These are phyloP conservation scores for Drosophila phalerata DNA, from an alignment of 2,888 invertebrate species.

Conservation along the genomic window DNA sequence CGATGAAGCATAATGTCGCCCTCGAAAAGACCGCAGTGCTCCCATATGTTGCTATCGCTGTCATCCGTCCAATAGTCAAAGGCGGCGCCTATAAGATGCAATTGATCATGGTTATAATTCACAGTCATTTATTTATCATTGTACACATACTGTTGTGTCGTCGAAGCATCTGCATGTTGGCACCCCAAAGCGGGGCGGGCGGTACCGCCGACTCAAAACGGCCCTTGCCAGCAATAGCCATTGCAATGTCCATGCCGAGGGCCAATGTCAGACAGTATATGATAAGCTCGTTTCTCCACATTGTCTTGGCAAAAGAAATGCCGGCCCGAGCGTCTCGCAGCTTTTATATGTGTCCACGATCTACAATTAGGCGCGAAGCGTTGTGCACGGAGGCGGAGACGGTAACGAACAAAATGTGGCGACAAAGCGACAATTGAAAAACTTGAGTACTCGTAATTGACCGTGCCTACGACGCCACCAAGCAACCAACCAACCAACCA, in stretches of 20 bases:
- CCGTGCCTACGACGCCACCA: slow-evolving; percentile 21
- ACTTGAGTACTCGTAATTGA: slow-evolving; percentile 42
- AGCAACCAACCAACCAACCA: neutral
- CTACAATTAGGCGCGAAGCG: slow-evolving; percentile 5
- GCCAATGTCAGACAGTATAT: slow-evolving; percentile 15
- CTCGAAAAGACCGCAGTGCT: slow-evolving; percentile 87
- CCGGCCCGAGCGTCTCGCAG: slow-evolving; percentile 37
- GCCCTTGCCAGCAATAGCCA: slow-evolving; percentile 1
- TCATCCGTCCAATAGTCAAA: slow-evolving; percentile 86
- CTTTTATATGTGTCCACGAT: slow-evolving; percentile 61
- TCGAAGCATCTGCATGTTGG: slow-evolving; percentile 81
- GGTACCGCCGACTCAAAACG: slow-evolving; percentile 74
- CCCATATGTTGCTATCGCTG: slow-evolving; percentile 87
- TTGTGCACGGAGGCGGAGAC: neutral
- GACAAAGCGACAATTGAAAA: slow-evolving; percentile 58
- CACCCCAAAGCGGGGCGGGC: slow-evolving; percentile 79
- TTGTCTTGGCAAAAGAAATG: slow-evolving; percentile 65
- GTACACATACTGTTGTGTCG: slow-evolving; percentile 82
- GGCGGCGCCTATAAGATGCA: slow-evolving; percentile 69
- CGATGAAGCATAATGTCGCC: slow-evolving; percentile 88
- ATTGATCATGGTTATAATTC: neutral
- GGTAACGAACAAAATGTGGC: slow-evolving; percentile 16
- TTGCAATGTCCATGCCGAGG: slow-evolving; percentile 18
- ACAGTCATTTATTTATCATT: neutral
- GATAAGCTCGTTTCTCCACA: slow-evolving; percentile 54